Conservation (phyloP, 2,797 vertebrate species). For the Sparus aurata region DNA sequence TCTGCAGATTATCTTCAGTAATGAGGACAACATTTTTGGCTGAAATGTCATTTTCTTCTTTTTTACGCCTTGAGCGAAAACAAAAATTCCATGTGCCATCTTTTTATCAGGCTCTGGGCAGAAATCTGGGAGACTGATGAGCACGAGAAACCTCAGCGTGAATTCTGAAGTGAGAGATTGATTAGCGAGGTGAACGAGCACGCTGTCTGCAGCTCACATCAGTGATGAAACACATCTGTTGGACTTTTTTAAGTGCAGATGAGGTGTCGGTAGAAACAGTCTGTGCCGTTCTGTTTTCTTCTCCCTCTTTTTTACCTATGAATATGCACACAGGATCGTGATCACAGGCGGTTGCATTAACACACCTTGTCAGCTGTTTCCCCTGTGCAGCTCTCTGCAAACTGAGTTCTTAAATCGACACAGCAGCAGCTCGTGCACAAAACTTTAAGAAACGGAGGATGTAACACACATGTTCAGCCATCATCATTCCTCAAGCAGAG, state of each 20-base stretch:
- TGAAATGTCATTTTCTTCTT: not conserved
- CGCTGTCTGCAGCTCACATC: not conserved
- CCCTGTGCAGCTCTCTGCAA: not conserved
- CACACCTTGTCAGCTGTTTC: not conserved
- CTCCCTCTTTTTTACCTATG: constrained; percentile 2
- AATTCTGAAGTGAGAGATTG: not conserved
- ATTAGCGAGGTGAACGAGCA: not conserved
- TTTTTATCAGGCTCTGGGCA: not conserved
- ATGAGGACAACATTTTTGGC: not conserved
- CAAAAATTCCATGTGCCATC: not conserved
- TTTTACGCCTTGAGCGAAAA: not conserved
- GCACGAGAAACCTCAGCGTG: not conserved
- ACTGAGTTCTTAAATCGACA: not conserved
- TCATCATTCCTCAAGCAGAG: constrained; percentile 25
- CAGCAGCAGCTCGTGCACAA: not conserved
- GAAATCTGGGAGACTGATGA: no score
- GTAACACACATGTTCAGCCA: not conserved
- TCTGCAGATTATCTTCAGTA: not conserved
- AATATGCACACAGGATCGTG: not conserved
- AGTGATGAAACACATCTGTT: constrained; percentile 26
- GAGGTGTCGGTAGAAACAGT: not conserved
- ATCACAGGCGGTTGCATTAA: not conserved
- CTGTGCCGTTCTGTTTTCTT: not conserved
- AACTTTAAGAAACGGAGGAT: not conserved
- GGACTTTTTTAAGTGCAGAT: constrained; percentile 2